Conservation (phyloP, 53 echinoderm and acorn worm species). For the Echinarachnius parma region DNA sequence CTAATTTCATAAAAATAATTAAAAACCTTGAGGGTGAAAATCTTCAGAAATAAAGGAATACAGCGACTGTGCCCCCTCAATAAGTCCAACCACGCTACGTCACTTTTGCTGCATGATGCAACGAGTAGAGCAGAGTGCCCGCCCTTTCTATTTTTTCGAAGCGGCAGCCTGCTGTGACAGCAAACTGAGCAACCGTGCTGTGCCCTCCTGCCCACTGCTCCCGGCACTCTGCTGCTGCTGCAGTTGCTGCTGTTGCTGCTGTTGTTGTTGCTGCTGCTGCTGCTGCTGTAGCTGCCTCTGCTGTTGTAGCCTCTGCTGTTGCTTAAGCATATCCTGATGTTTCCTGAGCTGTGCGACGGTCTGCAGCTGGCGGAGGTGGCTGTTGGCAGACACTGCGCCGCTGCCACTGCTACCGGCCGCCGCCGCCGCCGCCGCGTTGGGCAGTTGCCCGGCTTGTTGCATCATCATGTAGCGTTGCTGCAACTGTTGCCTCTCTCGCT, state of each 20-base stretch:
- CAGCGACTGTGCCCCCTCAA: too few relatives aligned
- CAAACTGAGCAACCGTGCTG: too few relatives aligned
- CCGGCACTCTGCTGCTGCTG: background rate
- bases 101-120: too few relatives aligned
- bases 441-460: slow-evolving; percentile 13
- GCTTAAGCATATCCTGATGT: background rate
- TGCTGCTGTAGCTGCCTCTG: slow-evolving; percentile 13
- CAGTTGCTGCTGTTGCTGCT: slow-evolving; percentile 3
- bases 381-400: background rate
- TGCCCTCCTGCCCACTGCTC: background rate
- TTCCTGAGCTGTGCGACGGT: background rate
- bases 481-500: slow-evolving; percentile 8
- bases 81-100: too few relatives aligned
- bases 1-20: too few relatives aligned
- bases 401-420: background rate
- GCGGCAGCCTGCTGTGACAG: too few relatives aligned
- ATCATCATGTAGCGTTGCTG: slow-evolving; percentile 8
- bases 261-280: slow-evolving; percentile 11
- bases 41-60: too few relatives aligned
- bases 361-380: too few relatives aligned
- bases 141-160: too few relatives aligned
- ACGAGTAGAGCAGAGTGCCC: too few relatives aligned
- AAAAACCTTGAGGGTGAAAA: too few relatives aligned
- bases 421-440: background rate
- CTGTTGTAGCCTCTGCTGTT: background rate